Evolutionary conservation across 2,113 vertebrate species (phyloP).

Genomic region (Gymnobelideus leadbeateri): DNA sequence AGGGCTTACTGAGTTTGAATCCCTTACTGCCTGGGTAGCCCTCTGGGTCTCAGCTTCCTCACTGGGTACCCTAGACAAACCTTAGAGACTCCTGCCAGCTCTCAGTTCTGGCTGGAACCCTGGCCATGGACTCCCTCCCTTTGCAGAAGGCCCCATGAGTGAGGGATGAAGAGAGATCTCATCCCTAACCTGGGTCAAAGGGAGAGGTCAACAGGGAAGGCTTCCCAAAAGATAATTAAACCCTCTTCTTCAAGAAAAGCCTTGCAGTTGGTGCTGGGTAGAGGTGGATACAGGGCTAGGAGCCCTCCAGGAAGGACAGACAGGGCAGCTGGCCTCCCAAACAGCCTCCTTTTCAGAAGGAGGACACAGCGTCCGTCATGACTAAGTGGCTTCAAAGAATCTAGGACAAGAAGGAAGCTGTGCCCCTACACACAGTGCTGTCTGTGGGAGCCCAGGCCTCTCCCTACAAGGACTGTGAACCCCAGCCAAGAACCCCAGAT

Average conservation of each 20-base stretch:
- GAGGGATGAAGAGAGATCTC: not conserved
- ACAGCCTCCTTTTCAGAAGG: slow-evolving; percentile 1
- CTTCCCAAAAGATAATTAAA: too few relatives aligned
- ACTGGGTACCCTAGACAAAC: not conserved
- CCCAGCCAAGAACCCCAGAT: slow-evolving; percentile 3
- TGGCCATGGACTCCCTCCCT: not conserved
- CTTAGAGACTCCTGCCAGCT: not conserved
- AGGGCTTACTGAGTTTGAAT: not conserved
- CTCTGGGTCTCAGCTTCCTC: not conserved
- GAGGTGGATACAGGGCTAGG: not conserved
- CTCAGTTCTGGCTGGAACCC: not conserved
- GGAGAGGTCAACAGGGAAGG: not conserved
- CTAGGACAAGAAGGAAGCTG: not conserved
- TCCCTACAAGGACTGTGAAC: not conserved
- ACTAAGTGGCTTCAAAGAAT: not conserved
- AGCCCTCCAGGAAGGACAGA: not conserved
- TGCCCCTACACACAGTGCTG: not conserved
- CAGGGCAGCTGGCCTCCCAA: slow-evolving; percentile 2
- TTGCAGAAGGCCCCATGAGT: not conserved
- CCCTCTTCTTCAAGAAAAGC: not conserved
- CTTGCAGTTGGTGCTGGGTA: not conserved
- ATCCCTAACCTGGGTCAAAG: not conserved
- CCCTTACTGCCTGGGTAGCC: not conserved
- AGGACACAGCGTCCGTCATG: not conserved
- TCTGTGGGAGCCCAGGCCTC: not conserved